Percentiles rank a stretch among this genome's conserved stretches.
Evolutionary conservation across 2,113 vertebrate genomes (phyloP).

Genomic region (Herpetotheres cachinnans): DNA sequence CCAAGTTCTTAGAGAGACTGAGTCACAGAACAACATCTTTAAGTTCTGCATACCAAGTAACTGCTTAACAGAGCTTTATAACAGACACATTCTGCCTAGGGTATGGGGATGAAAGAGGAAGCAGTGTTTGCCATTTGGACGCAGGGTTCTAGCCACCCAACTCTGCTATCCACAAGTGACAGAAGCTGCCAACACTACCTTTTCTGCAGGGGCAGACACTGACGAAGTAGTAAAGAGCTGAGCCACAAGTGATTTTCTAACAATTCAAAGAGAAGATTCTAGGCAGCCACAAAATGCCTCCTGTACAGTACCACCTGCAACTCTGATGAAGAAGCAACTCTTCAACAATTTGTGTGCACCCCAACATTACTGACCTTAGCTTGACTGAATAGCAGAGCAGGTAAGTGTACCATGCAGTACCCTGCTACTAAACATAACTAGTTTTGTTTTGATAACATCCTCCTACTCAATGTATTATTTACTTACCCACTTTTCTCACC

Average conservation of each 20-base stretch:
- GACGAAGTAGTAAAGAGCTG: neutral
- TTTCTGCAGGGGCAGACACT: neutral
- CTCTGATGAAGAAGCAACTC: neutral
- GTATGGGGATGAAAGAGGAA: neutral
- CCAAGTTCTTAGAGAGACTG: neutral
- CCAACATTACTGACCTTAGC: neutral
- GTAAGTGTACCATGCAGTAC: neutral
- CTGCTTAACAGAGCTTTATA: neutral
- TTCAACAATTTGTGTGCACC: too few relatives aligned
- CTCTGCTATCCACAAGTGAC: neutral
- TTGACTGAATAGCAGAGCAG: neutral
- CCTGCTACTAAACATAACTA: neutral
- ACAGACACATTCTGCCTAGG: neutral
- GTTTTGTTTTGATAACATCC: neutral
- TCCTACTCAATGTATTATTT: neutral
- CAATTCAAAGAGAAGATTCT: neutral
- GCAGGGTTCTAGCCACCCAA: neutral
- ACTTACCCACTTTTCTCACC: neutral
- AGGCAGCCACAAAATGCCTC: neutral
- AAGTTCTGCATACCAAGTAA: too few relatives aligned
- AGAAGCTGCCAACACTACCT: neutral
- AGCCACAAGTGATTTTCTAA: neutral
- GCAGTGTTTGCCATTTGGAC: neutral
- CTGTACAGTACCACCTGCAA: neutral
- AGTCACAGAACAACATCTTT: neutral